Conservation (phyloP, 2,797 vertebrate species). For the Tapirus indicus region DNA sequence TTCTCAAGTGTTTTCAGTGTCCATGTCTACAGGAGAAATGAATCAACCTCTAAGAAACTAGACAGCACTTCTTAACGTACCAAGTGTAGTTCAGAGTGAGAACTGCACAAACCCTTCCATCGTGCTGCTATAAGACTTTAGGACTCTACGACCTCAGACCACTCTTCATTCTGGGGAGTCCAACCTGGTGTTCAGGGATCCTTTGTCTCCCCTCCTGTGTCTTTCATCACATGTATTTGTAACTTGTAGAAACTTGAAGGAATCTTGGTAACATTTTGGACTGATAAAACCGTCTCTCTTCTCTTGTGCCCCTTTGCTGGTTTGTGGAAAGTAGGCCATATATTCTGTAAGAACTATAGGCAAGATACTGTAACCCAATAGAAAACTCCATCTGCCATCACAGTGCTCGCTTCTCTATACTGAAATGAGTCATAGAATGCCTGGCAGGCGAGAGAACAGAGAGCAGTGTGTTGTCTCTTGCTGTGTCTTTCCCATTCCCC, state of each 20-base stretch:
- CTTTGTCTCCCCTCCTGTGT: neutral
- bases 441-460: neutral
- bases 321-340: conserved; percentile 30
- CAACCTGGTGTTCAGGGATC: neutral
- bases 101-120: neutral
- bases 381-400: neutral
- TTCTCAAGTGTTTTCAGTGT: neutral
- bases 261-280: neutral
- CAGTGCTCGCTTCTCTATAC: neutral
- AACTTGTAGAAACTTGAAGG: conserved; percentile 33
- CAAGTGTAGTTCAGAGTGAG: neutral
- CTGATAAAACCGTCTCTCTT: neutral
- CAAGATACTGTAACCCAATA: neutral
- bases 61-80: neutral
- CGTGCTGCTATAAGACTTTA: neutral
- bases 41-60: conserved; percentile 50
- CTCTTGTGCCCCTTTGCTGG: neutral
- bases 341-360: neutral
- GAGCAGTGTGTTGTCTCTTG: neutral
- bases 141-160: neutral
- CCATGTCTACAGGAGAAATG: neutral
- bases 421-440: conserved; percentile 9
- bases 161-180: conserved; percentile 27
- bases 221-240: neutral
- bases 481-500: neutral